These are phyloP conservation scores for Drosophila limbata DNA, from an alignment of 2,888 invertebrate species.

Conservation along the genomic window DNA sequence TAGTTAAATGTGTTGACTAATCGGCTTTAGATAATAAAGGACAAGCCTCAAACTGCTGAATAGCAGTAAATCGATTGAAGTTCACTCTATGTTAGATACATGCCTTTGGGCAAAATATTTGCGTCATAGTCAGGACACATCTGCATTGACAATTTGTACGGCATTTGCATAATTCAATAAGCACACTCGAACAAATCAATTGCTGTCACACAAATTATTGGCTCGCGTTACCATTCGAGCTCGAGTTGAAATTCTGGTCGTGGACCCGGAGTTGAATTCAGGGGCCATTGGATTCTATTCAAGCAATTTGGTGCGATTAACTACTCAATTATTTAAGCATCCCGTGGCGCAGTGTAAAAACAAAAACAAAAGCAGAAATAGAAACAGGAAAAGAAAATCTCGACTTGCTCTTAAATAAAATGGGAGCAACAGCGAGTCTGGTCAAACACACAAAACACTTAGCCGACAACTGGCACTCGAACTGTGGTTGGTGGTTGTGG, in stretches of 20 bases:
- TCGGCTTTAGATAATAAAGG: slow-evolving; percentile 54
- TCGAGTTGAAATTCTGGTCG: slow-evolving; percentile 22
- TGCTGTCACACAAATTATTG: slow-evolving; percentile 56
- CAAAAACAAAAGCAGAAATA: slow-evolving; percentile 1
- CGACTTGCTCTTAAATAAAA: slow-evolving; percentile 50
- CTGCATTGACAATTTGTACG: slow-evolving; percentile 63
- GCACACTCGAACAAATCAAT: slow-evolving; percentile 66
- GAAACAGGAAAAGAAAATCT: slow-evolving; percentile 42
- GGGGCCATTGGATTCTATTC: slow-evolving; percentile 58
- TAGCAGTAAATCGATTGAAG: slow-evolving; percentile 69
- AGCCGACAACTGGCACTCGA: slow-evolving; percentile 35
- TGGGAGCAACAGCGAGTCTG: slow-evolving; percentile 46
- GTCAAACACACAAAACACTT: slow-evolving; percentile 72
- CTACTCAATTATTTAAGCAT: slow-evolving; percentile 77
- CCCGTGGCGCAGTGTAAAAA: slow-evolving; percentile 45
- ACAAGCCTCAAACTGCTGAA: slow-evolving; percentile 47
- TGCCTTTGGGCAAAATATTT: slow-evolving; percentile 10
- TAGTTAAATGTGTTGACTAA: slow-evolving; percentile 54
- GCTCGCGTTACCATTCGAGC: slow-evolving; percentile 26
- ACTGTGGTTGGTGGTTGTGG: slow-evolving; percentile 5
- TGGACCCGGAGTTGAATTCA: slow-evolving; percentile 10
- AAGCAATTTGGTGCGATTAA: slow-evolving; percentile 79
- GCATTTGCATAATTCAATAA: slow-evolving; percentile 78
- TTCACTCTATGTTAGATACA: slow-evolving; percentile 55
- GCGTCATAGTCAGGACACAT: slow-evolving; percentile 31